Base-by-base conservation (phyloP, 2,797 vertebrate species). In the Semaprochilodus insignis region DNA sequence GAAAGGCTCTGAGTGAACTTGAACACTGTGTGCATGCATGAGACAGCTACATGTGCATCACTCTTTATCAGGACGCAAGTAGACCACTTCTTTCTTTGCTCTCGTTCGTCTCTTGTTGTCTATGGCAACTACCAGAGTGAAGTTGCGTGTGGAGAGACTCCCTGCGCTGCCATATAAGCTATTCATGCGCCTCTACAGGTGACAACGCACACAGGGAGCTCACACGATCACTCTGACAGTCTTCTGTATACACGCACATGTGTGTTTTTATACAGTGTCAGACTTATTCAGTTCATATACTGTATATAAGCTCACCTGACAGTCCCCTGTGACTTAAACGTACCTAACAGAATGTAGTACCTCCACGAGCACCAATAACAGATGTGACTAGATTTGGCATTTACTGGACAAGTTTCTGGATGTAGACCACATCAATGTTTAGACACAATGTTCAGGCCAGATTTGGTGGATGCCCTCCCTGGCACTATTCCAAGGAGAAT, bases 131-230 rank as follows among this genome's bases (percentile, higher is more conserved):
- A 82, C 78, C 34, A 86, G 44, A 44, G 74, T 74, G 27, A 77
- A 77, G 48, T 63, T 84, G 54, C 80, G 74, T 69, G 83, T 59
- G 77, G 74, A 80, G 81, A 36, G 71, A 51, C 73, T 81, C 80
- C 82, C 80, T 77, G 78, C 78, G 54, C 54, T 73, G 27, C 27
- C 19, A 81, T 75, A 85, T 86, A 67, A 85, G 85, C 86, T 85
- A 77, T 86, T 83, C 62, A 86, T 62, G 57, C 40, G 23, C 63
- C 52, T 75, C 72, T n/a, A 75, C 78, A 81, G 63, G 74, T 78
- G 77, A 48, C 1, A 44, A 78, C 70, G 65, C 36, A 23, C 55
- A 85, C 62, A 85, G 74, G 78, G 80, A 81, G 78, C 72, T 83
- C 40, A 85, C 80, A 87, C n/a, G n/a, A n/a, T n/a, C n/a, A n/a